Evolutionary conservation across 2,113 vertebrate species (phyloP), one percentile per base, ranked within the genome.

Genomic region (Apodemus speciosus): DNA sequence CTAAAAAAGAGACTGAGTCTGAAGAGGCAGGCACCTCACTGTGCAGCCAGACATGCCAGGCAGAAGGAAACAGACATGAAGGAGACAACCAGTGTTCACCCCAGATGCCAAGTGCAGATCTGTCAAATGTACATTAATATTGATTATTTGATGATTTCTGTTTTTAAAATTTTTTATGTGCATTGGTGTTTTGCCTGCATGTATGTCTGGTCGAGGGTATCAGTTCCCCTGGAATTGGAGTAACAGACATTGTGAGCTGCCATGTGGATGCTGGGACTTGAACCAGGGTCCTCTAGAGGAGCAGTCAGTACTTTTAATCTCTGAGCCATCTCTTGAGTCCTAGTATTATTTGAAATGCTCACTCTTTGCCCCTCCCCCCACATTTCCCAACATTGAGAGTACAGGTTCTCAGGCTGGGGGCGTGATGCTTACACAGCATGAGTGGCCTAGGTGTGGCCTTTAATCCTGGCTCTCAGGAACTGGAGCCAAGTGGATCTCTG

Each of bases 321-420:
- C 64, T 66, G 64, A 66, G 13, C 64, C 30, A 66, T 66, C 4
- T 66, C 64, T 62, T 62, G 9, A 62, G 60, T 62, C 58, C 58
- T 21, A 69, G 60, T 83, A 51, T 91, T 88, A 91, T 86, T 93
- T 91, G 25, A 83, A 90, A 21, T 38, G n/a, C 3, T 79, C 73
- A 46, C 43, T 75, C 76, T 79, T n/a, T 6, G 56, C 89, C 4
- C 46, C 38, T 80, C 3, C 46, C 38, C 20, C 66, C 66, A 40
- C 1, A 88, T 85, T 73, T 84, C 83, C 46, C 9, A 15, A 87
- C 14, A 46, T 85, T 30, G 71, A 90, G 85, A 88, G 46, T 90
- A 92, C 93, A 88, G 13, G 15, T 93, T 79, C 53, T 20, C 9
- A 79, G 49, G 10, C 76, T 4, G 16, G 49, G 75, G 49, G 75